Percentiles rank a stretch among this genome's conserved stretches.
Evolutionary conservation across 2,888 invertebrate genomes (phyloP).

Genomic region (Glyphotaelius pellucidus): DNA sequence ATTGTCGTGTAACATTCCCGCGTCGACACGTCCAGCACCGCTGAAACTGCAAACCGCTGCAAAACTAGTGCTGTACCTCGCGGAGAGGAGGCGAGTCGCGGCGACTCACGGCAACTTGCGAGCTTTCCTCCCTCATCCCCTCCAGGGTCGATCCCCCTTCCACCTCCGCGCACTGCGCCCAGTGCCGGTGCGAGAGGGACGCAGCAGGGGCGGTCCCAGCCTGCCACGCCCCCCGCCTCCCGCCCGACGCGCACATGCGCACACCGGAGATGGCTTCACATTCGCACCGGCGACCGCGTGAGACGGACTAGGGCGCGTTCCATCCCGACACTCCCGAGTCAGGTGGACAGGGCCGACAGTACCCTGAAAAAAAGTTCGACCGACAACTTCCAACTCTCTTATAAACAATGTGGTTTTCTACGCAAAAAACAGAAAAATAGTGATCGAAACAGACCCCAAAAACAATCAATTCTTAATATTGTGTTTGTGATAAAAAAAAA

Average conservation of each 20-base stretch:
- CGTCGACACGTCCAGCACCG: neutral
- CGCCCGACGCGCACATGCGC: conserved; percentile 54
- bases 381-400: too few species aligned
- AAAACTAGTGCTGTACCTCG: neutral
- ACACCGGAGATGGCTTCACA: conserved; percentile 42
- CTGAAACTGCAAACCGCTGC: neutral
- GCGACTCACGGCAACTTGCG: neutral
- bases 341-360: neutral
- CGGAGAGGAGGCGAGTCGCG: neutral
- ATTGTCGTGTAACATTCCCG: neutral
- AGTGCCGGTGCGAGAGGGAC: conserved; percentile 33
- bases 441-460: neutral
- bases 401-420: neutral
- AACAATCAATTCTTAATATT: neutral
- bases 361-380: neutral
- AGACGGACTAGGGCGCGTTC: conserved; percentile 51
- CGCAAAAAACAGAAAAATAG: neutral
- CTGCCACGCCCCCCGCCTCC: conserved; percentile 67
- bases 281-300: conserved; percentile 51
- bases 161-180: neutral
- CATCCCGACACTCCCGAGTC: neutral
- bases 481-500: neutral
- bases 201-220: conserved; percentile 68
- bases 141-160: neutral
- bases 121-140: neutral